Evolutionary conservation across 2,888 invertebrate genomes (phyloP), one percentile per base, ranked within the genome.

Genomic region (Cartodere bifasciata): DNA sequence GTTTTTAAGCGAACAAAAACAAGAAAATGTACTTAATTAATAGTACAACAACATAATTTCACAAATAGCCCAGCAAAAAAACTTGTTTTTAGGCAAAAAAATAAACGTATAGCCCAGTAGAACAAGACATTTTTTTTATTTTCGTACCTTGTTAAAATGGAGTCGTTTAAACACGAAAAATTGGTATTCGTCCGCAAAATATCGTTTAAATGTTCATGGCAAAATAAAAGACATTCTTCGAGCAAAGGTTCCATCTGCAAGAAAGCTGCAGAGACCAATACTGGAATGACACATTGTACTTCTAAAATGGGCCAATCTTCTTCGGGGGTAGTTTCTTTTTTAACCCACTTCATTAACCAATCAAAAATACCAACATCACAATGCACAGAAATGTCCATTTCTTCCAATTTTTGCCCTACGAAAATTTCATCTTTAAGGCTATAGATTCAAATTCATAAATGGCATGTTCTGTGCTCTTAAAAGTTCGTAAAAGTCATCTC

Each of bases 291-390:
- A 57, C 87, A 91, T 48, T 70, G 74, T 0, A 84, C 68, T 53
- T 90, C 88, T 23, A 84, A 58, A 23, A 64, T 57, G 0, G 85
- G 84, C 68, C 73, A 72, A 42, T 73, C 73, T 0, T 72, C 73
- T 34, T 73, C 69, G 35, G 72, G 62, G 2, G 72, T 65, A 1
- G 68, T 62, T 44, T 81, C 81, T 16, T 74, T 70, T 56, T 90
- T 88, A n/a, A 92, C 85, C 87, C 92, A 94, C 41, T 79, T 75
- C 83, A 94, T 90, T 30, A 95, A 64, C 91, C 92, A 94, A 48
- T 92, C 92, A 58, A 95, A 95, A 38, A 94, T 90, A 55, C 83
- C 72, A 34, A 95, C 82, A 60, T 95, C 94, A 55, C 94, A 95
- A 55, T 94, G 94, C 1, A 95, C 94, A 0, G 91, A 91, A 43